Evolutionary conservation across 1,140 invertebrate species (phyloP).

Genomic region (Atta texana): DNA sequence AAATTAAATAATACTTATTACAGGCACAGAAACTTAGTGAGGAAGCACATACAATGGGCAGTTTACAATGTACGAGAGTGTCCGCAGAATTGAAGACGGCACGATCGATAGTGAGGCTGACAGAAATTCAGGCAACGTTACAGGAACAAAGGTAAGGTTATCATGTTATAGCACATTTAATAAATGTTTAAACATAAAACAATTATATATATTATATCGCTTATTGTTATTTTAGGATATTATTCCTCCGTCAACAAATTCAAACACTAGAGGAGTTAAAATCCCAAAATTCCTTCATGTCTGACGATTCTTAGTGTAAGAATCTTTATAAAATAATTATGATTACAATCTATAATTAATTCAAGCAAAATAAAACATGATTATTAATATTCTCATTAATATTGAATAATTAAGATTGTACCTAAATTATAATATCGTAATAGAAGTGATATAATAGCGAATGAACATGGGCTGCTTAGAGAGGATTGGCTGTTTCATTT

Average conservation of each 20-base stretch:
- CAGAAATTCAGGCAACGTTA: conserved; percentile 98
- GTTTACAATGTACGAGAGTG: conserved; percentile 96
- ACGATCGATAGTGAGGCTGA: conserved; percentile 96
- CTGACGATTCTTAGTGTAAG: conserved; percentile 90
- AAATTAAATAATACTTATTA: conserved; percentile 63
- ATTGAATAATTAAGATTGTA: conserved; percentile 87
- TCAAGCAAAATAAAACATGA: conserved; percentile 86
- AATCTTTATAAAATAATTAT: conserved; percentile 86
- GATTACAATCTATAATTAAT: conserved; percentile 86
- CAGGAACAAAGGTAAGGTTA: conserved; percentile 97
- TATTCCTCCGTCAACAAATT: conserved; percentile 96
- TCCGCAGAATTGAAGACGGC: conserved; percentile 98
- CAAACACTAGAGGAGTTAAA: conserved; percentile 95
- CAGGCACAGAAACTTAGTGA: conserved; percentile 94
- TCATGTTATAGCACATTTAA: conserved; percentile 12
- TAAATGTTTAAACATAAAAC: conserved; percentile 9
- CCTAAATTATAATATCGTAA: conserved; percentile 86
- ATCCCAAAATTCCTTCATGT: conserved; percentile 96
- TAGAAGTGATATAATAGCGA: conserved; percentile 84
- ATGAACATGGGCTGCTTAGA: conserved; percentile 83
- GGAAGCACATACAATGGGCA: conserved; percentile 94
- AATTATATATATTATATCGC: conserved; percentile 56
- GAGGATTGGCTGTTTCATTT: conserved; percentile 78
- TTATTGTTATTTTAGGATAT: conserved; percentile 89
- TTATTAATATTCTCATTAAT: conserved; percentile 87